These are phyloP conservation scores for Lerista edwardsae DNA, from an alignment of 2,797 vertebrate species.

Conservation along the genomic window DNA sequence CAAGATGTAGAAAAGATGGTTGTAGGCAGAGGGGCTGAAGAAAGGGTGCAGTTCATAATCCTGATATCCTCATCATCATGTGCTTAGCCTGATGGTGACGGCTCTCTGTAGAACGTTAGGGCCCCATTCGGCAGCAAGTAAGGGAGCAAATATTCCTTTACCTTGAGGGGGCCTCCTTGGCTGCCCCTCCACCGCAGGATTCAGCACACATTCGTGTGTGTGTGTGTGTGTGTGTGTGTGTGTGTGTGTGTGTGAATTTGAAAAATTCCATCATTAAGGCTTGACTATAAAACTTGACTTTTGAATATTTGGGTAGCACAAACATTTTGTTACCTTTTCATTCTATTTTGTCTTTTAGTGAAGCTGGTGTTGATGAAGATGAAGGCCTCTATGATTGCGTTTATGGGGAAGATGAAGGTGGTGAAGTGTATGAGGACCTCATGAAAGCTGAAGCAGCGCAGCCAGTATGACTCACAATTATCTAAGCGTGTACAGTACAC, in stretches of 20 bases:
- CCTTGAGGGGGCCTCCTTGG: too few relatives aligned
- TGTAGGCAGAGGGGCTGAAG: not conserved
- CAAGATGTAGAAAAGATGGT: not conserved
- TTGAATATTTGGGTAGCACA: not conserved
- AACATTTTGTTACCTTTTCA: not conserved
- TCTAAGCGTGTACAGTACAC: not conserved
- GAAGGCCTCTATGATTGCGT: conserved; percentile 97
- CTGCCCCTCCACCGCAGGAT: too few relatives aligned
- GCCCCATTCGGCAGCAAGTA: too few relatives aligned
- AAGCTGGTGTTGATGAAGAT: conserved; percentile 89
- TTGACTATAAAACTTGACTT: not conserved
- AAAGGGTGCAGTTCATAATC: not conserved
- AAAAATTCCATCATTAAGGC: not conserved
- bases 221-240: too few relatives aligned
- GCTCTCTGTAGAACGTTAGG: not conserved
- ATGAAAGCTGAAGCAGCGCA: conserved; percentile 92
- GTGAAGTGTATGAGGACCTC: conserved; percentile 95
- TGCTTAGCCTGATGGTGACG: not conserved
- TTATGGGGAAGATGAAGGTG: conserved; percentile 94
- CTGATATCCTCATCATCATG: not conserved
- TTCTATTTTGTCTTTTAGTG: conserved; percentile 76
- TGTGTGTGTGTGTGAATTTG: too few relatives aligned
- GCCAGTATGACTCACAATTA: conserved; percentile 75
- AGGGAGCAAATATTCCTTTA: too few relatives aligned
- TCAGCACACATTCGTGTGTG: too few relatives aligned